Evolutionary conservation across 2,888 invertebrate species (phyloP), one percentile per base, ranked within the genome.

Genomic region (Eristalis tenax): DNA sequence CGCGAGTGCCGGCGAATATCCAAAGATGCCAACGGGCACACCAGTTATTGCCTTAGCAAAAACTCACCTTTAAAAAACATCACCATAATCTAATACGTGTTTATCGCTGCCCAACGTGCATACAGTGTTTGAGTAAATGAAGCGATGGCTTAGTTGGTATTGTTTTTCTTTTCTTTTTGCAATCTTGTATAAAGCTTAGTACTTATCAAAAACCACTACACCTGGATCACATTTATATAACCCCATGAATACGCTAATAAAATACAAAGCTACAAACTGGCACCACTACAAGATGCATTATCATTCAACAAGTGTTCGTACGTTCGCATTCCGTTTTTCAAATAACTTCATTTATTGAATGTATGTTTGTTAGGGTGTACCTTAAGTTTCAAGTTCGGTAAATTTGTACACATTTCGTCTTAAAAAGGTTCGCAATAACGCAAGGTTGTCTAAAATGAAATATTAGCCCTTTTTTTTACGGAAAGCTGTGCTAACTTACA

Each of bases 1-100:
- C 63, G 96, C 94, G 35, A 96, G 96, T 89, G 95, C 95, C 80
- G 97, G 97, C 73, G 94, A 94, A 28, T 94, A 95, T 90, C 97
- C 97, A 1, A 92, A 94, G 13, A 94, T 95, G 89, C 96, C 97
- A 74, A 96, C 97, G 32, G 97, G 95, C 71, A 94, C 96, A 68
- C 97, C 97, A 38, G 93, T 97, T 90, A 93, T 97, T 68, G 96
- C 96, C 11, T 93, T 97, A 83, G 94, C 95, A 61, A 95, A 95
- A 88, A 90, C 91, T 13, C 93, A 93, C 89, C 89, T 92, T 64
- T 90, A 83, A 89, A 3, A 40, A 23, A 66, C 2, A 15, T 8
- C 23, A 22, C 5, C 26, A 11, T 6, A 18, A 59, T 13, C 15
- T 32, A 57, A 28, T 6, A 50, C 50, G 3, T 38, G 59, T 73